Evolutionary conservation across 2,797 vertebrate genomes (phyloP).

Genomic region (Myripristis murdjan): DNA sequence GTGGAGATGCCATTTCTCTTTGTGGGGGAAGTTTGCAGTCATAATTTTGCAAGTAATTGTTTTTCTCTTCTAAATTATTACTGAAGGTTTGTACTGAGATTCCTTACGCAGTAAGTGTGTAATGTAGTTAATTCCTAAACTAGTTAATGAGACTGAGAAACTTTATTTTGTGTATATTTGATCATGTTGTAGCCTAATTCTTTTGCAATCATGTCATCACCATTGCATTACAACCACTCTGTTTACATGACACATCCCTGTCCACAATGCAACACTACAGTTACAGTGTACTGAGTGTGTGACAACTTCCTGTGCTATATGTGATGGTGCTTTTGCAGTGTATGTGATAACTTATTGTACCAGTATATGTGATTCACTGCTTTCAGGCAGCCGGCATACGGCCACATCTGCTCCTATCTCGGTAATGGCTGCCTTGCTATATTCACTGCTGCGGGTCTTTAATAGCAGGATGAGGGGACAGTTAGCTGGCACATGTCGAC

Average conservation of each 20-base stretch:
- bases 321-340: not conserved
- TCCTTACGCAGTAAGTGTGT: no score
- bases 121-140: no score
- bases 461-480: constrained; percentile 35
- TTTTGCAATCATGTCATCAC: not conserved
- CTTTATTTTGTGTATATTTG: not conserved
- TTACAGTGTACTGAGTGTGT: not conserved
- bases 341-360: constrained; percentile 14
- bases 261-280: not conserved
- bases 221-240: not conserved
- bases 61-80: no score
- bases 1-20: not conserved
- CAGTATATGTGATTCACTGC: constrained; percentile 55
- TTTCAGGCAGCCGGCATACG: constrained; percentile 58
- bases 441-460: constrained; percentile 51
- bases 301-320: not conserved
- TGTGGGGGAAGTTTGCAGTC: not conserved
- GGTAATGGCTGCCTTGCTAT: constrained; percentile 48
- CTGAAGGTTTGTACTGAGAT: no score
- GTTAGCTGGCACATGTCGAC: constrained; percentile 58
- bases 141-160: no score
- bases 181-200: not conserved
- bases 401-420: constrained; percentile 61
- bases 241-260: not conserved
- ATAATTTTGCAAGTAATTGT: no score